Base-by-base conservation (phyloP, 2,113 vertebrate genomes). In the Planiliza haematocheilus region DNA sequence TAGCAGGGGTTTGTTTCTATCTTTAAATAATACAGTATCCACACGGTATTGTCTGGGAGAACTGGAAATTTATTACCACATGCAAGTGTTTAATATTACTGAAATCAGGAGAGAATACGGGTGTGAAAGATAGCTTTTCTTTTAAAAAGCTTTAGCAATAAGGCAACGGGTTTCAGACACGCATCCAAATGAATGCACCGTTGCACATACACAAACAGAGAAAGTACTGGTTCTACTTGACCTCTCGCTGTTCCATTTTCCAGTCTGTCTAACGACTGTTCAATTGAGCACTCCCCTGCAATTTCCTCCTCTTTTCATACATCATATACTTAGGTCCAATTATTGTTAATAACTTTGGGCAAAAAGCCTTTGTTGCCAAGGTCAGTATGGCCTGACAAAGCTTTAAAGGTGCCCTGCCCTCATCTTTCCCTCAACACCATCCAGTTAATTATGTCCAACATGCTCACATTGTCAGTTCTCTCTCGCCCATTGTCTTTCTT, bases 321-420 rank as follows among this genome's bases (percentile, higher is more conserved):
- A 58, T 86, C 57, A 75, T 83, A 83, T 88, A 89, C 88, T 89
- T 90, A 84, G 58, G 60, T 85, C 78, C 73, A 90, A 88, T 88
- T 88, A 90, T 84, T 79, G 78, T 83, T 86, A 82, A 86, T 88
- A 86, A 84, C 81, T 89, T 68, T 77, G 65, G 64, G 69, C 70
- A 70, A 61, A 80, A 84, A 81, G 68, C 53, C 75, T 85, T 88
- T 85, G 86, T 88, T 81, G 70, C 61, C 81, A 86, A 88, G 83
- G 86, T 92, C 83, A 86, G 62, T 41, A 48, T 71, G 75, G 79
- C 85, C 86, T 89, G 85, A 86, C 84, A 77, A 76, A 83, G 79
- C 81, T 86, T 79, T 73, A 81, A 77, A 88, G 70, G 65, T 77
- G 73, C 66, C 59, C 51, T 79, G 64, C 48, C 70, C 59, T 82